Conservation (phyloP, 1,140 invertebrate species). For the Drosophila persimilis region DNA sequence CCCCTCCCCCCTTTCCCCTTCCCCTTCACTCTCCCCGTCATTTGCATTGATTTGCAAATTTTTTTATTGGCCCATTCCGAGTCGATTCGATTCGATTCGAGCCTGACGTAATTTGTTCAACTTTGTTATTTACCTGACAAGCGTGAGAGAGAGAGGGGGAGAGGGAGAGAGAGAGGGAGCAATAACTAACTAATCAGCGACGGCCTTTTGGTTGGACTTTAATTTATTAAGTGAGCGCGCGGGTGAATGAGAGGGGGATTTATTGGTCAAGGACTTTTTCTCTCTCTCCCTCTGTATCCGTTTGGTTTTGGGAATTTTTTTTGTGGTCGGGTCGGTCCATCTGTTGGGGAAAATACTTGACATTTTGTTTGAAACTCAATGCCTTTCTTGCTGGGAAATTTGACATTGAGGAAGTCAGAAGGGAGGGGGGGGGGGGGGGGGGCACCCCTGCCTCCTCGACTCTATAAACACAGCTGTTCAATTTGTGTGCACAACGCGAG, state of each 20-base stretch:
- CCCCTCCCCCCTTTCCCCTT: not conserved
- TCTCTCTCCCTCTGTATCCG: not conserved
- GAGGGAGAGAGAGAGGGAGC: constrained; percentile 10
- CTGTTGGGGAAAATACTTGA: constrained; percentile 3
- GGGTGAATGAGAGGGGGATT: not conserved
- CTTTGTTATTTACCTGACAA: constrained; percentile 69
- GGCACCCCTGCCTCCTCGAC: not conserved
- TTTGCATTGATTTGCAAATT: constrained; percentile 77
- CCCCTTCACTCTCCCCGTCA: constrained; percentile 24
- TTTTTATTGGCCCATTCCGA: constrained; percentile 43
- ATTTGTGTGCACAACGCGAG: constrained; percentile 43
- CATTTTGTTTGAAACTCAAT: constrained; percentile 35
- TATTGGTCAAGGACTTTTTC: constrained; percentile 35
- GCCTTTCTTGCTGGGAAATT: constrained; percentile 33
- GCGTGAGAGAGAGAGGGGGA: too few species aligned
- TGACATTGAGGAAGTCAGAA: constrained; percentile 32
- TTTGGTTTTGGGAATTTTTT: not conserved
- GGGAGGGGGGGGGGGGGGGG: too few species aligned
- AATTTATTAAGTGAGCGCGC: constrained; percentile 28
- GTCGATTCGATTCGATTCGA: constrained; percentile 9
- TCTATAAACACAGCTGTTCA: constrained; percentile 58
- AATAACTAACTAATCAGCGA: constrained; percentile 62
- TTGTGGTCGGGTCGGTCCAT: not conserved
- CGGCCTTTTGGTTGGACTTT: constrained; percentile 38
- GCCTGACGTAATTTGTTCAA: constrained; percentile 67